Percentiles rank a stretch among this genome's conserved stretches.
phyloP scores from a whole-genome alignment of 2,113 vertebrate species.

The Athene noctua region DNA sequence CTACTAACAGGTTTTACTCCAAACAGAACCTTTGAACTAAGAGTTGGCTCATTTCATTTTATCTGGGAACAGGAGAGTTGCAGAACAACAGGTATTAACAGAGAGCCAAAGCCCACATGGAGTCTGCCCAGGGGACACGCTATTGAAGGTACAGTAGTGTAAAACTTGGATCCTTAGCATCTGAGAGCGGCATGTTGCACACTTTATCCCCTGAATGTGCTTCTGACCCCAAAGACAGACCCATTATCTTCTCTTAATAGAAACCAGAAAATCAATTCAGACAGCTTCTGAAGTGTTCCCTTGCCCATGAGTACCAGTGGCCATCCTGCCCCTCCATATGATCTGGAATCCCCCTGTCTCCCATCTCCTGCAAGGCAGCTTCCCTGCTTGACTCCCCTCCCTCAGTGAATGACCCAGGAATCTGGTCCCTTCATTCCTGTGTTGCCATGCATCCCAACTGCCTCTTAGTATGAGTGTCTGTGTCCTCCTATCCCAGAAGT shows the following conservation, averaged over 20 bases:
- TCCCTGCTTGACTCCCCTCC: not conserved
- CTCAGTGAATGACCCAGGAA: not conserved
- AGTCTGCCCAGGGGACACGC: not conserved
- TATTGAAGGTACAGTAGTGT: not conserved
- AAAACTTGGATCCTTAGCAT: not conserved
- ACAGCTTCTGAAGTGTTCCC: not conserved
- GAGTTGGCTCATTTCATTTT: not conserved
- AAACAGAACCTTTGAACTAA: not conserved
- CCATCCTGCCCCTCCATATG: not conserved
- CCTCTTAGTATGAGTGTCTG: not conserved
- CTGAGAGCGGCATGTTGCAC: not conserved
- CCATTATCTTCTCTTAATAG: not conserved
- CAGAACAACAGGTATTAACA: not conserved
- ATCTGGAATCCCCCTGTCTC: not conserved
- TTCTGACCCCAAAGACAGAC: not conserved
- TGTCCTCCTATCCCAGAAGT: not conserved
- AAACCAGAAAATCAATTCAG: not conserved
- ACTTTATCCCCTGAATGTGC: not conserved
- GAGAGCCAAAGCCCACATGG: not conserved
- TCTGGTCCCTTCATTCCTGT: not conserved
- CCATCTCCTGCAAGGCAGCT: not conserved
- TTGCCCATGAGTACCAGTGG: not conserved
- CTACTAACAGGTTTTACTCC: not conserved
- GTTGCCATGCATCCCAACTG: fast-evolving
- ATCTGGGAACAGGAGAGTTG: not conserved